These are phyloP conservation scores for Callinectes sapidus DNA, from an alignment of 2,888 invertebrate genomes.

Conservation along the genomic window DNA sequence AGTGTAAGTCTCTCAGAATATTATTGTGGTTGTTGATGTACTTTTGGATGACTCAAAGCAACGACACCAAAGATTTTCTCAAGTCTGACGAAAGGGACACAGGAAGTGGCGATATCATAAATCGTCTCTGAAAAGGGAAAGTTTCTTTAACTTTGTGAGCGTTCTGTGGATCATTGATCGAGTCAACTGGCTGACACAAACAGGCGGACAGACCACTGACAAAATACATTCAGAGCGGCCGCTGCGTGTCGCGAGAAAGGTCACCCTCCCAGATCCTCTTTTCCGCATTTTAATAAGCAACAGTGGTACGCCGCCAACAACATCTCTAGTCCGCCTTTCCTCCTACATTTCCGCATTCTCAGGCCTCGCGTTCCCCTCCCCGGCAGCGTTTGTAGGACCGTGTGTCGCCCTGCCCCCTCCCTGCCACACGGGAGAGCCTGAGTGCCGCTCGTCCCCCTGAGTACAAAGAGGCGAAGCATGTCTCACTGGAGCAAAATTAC, in stretches of 20 bases:
- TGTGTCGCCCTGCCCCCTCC: background rate
- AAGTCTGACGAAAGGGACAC: background rate
- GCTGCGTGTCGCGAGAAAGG: background rate
- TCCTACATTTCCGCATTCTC: background rate
- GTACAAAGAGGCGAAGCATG: slow-evolving; percentile 23
- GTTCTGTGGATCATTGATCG: background rate
- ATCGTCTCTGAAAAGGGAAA: background rate
- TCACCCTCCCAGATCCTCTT: background rate
- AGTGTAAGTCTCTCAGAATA: background rate
- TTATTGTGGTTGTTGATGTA: background rate
- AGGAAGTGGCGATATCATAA: background rate
- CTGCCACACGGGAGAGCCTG: background rate
- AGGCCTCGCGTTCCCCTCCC: background rate
- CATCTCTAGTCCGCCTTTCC: slow-evolving; percentile 7
- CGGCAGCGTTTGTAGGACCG: background rate
- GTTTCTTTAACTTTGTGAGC: background rate
- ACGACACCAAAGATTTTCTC: background rate
- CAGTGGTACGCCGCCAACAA: background rate
- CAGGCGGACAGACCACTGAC: background rate
- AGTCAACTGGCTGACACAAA: background rate
- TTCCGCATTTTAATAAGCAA: background rate
- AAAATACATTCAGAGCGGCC: background rate
- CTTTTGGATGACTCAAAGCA: background rate
- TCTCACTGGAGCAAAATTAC: slow-evolving; percentile 24
- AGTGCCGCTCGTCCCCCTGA: background rate